Evolutionary conservation across 1,140 invertebrate species (phyloP), one percentile per base, ranked within the genome.

Genomic region (Metaphire vulgaris): DNA sequence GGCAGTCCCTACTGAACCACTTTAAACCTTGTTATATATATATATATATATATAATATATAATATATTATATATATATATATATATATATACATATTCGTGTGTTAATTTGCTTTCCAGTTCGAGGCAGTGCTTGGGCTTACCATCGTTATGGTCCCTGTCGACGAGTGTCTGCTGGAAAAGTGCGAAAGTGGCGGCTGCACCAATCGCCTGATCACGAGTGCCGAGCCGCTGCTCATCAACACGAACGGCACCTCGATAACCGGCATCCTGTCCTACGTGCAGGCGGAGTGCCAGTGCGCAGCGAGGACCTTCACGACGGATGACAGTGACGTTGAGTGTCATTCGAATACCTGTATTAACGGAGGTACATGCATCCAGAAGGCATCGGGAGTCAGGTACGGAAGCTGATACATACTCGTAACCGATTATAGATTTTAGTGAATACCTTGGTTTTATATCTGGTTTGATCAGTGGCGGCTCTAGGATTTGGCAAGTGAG

Each of bases 111-210:
- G n/a, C n/a, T n/a, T n/a, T 80, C 73, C 76, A 92, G 90, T 97
- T 98, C 85, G 95, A 97, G 87, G 90, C 91, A 80, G 91, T 92
- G 79, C 92, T 97, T 12, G 95, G 95, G 32, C 93, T 98, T 69
- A 95, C 96, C 81, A 96, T 99, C 65, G 95, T 93, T 1, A 97
- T 98, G 95, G 94, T 98, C 1, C 95, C 94, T 74, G 98, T 99
- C 79, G 95, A 99, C 82, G 95, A 98, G 87, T 99, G 97, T 85
- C 87, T 97, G 87, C 95, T 97, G 83, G 92, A 94, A 82, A 92
- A 92, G 87, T 98, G 96, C 86, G 95, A 97, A 86, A 94, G 93
- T 6, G 83, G 81, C 28, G 97, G 95, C 72, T 98, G 97, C 86
- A 96, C 94, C 0, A 98, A 97, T 86, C 90, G 90, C 34, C 86